Evolutionary conservation across 2,888 invertebrate species (phyloP).

Genomic region (Petrophora chlorosata): DNA sequence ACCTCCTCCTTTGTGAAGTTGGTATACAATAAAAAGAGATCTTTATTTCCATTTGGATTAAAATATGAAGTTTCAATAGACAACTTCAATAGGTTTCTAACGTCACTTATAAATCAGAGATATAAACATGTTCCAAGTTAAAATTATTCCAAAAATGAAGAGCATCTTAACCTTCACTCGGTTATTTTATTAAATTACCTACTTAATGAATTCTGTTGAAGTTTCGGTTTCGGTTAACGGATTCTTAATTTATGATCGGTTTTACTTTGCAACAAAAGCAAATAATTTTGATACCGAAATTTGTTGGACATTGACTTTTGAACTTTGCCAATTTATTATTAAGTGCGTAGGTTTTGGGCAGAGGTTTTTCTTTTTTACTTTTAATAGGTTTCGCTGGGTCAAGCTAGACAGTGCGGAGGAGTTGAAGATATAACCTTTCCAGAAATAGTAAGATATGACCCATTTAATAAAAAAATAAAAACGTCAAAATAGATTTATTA

Average conservation of each 20-base stretch:
- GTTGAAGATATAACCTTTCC: not conserved
- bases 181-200: constrained; percentile 61
- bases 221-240: constrained; percentile 58
- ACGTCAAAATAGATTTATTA: too few relatives aligned
- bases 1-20: too few relatives aligned
- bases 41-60: too few relatives aligned
- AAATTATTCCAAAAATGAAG: constrained; percentile 17
- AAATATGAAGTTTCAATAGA: too few relatives aligned
- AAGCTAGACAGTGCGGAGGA: not conserved
- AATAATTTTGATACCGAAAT: constrained; percentile 64
- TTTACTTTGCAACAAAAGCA: constrained; percentile 66
- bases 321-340: constrained; percentile 60
- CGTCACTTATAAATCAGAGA: constrained; percentile 5
- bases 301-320: constrained; percentile 48
- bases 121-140: constrained; percentile 18
- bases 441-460: too few relatives aligned
- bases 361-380: not conserved
- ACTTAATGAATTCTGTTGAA: constrained; percentile 64
- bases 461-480: too few relatives aligned
- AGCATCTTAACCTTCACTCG: constrained; percentile 28
- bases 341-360: constrained; percentile 40
- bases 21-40: too few relatives aligned
- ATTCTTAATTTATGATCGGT: constrained; percentile 70
- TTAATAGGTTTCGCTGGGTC: not conserved
- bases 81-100: constrained; percentile 3